Percentiles rank a stretch among this genome's conserved stretches.
Evolutionary conservation across 1,140 invertebrate species (phyloP).

Genomic region (Schlechtendalia chinensis): DNA sequence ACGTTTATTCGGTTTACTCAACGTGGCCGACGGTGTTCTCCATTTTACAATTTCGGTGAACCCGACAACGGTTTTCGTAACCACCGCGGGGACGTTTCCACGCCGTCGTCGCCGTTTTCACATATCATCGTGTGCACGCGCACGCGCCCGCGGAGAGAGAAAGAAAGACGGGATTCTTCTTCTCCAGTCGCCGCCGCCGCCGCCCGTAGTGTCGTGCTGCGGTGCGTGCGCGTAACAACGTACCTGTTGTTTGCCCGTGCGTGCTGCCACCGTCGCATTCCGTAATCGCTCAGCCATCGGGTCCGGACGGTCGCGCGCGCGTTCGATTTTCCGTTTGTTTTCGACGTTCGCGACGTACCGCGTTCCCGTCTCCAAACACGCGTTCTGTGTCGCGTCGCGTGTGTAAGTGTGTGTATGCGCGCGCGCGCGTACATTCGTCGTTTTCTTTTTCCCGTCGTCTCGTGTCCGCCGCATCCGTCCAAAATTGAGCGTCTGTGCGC

Average conservation of each 20-base stretch:
- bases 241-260: background rate
- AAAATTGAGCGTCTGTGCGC: conserved; percentile 49
- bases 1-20: too few species aligned
- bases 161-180: background rate
- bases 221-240: background rate
- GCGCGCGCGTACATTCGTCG: background rate
- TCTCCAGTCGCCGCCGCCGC: conserved; percentile 11
- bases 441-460: background rate
- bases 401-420: background rate
- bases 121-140: background rate
- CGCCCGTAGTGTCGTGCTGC: background rate
- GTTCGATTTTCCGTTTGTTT: background rate
- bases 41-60: too few species aligned
- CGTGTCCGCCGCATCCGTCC: background rate
- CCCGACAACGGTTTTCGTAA: too few species aligned
- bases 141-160: background rate
- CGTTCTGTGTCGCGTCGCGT: too few species aligned
- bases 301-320: background rate
- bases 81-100: too few species aligned
- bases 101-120: too few species aligned
- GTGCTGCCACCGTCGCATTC: conserved; percentile 22
- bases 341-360: too few species aligned
- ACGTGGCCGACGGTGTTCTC: too few species aligned
- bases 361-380: too few species aligned
- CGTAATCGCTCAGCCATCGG: conserved; percentile 27